Evolutionary conservation across 2,797 vertebrate species (phyloP).

Genomic region (Silurus lanzhouensis): DNA sequence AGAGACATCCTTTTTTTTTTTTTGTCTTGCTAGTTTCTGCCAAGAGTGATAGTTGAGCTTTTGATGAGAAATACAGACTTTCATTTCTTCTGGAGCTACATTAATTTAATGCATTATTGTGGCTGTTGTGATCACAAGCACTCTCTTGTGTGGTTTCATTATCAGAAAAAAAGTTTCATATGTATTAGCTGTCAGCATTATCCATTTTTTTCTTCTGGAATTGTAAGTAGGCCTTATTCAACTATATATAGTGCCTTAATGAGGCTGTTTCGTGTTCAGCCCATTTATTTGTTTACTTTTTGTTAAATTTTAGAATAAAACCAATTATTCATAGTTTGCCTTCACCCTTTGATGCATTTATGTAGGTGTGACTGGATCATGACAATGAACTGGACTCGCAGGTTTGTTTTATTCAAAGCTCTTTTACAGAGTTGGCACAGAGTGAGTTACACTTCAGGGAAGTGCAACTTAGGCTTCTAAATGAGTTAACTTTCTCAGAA

Average conservation of each 20-base stretch:
- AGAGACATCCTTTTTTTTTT: slow-evolving; percentile 42
- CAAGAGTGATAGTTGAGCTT: slow-evolving; percentile 50
- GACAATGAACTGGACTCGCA: slow-evolving; percentile 9
- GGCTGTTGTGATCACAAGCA: neutral
- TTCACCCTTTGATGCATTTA: neutral
- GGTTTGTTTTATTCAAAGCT: slow-evolving; percentile 5
- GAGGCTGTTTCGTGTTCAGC: too few relatives aligned
- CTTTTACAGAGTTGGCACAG: slow-evolving; percentile 16
- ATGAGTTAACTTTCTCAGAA: slow-evolving; percentile 6
- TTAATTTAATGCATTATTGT: slow-evolving; percentile 1
- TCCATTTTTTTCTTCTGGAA: neutral
- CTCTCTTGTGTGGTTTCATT: neutral
- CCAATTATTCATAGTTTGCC: neutral
- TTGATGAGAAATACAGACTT: slow-evolving; percentile 7
- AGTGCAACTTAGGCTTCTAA: neutral
- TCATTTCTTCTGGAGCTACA: neutral
- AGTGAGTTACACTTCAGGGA: neutral
- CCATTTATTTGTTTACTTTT: neutral
- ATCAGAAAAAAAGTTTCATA: slow-evolving; percentile 8
- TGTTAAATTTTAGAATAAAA: neutral
- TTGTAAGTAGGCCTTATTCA: neutral
- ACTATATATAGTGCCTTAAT: neutral
- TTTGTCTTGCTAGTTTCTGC: slow-evolving; percentile 34
- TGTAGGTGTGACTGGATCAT: slow-evolving; percentile 1
- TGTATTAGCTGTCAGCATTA: neutral